Base-by-base conservation (phyloP, 2,888 invertebrate species). In the Tetanocera ferruginea region DNA sequence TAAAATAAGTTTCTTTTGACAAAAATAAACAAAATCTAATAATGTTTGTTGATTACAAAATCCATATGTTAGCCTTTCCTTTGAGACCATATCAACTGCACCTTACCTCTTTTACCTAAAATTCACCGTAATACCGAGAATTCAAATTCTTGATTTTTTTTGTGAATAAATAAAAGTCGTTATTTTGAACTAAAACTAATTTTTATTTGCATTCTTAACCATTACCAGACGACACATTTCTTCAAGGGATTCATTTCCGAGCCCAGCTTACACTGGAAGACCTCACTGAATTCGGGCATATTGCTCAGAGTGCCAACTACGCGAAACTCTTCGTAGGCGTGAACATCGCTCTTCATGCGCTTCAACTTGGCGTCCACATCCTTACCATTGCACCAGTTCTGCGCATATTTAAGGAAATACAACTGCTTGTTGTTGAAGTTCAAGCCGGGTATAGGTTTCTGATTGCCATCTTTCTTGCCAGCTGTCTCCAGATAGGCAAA, bases 361-460 rank as follows among this genome's bases (percentile, higher is more conserved):
- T 79, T 78, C 25, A 88, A 4, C 69, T 85, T 85, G 3, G 80
- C 83, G 0, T 83, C 84, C 9, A 78, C 81, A 69, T 85, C 86
- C 43, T 83, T 83, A 8, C 88, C 88, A n/a, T 85, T 84, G 77
- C 88, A 88, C 88, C 88, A 88, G 2, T 84, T 84, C 93, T 98
- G 98, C 8, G 98, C 98, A 89, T 98, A 98, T 78, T 97, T 97
- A 60, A 98, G 92, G 88, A 98, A 98, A 90, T 98, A 98, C 51
- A 98, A 91, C 87, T 98, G 98, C 66, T 95, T 93, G 87, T 98
- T 97, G 49, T 94, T 96, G 82, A 97, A 92, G 83, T 95, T 93
- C 1, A 98, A 89, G 5, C 97, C 98, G 0, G 96, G 96, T 4
- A 98, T 91, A 0, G 94, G 93, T 51, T 91, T 89, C 81, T 93